Evolutionary conservation across 2,888 invertebrate genomes (phyloP).

Genomic region (Hipparchia semele): DNA sequence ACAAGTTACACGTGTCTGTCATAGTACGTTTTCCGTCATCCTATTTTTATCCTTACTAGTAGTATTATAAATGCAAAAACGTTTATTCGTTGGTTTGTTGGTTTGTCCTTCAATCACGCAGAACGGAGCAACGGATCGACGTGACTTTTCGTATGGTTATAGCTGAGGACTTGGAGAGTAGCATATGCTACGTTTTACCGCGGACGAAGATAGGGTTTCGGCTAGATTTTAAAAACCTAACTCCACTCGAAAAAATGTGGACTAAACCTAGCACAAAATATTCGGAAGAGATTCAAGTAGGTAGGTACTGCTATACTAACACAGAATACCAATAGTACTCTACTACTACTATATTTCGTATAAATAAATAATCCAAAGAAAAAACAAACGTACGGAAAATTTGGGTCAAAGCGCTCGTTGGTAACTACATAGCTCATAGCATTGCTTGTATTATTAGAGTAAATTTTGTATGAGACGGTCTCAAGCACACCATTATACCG

Average conservation of each 20-base stretch:
- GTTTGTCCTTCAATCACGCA: too few relatives aligned
- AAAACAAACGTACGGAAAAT: conserved; percentile 37
- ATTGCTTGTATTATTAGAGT: conserved; percentile 37
- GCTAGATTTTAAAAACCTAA: too few relatives aligned
- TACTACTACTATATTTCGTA: conserved; percentile 28
- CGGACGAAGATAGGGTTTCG: too few relatives aligned
- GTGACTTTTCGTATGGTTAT: too few relatives aligned
- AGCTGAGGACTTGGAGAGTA: too few relatives aligned
- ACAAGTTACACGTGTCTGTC: conserved; percentile 6
- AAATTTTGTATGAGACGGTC: conserved; percentile 40
- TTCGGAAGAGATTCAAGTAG: conserved; percentile 22
- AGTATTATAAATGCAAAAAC: too few relatives aligned
- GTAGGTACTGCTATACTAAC: conserved; percentile 14
- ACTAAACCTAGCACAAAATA: not conserved
- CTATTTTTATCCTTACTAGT: too few relatives aligned
- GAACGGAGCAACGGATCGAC: too few relatives aligned
- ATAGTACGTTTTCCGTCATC: not conserved
- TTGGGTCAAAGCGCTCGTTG: conserved; percentile 33
- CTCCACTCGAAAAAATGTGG: too few relatives aligned
- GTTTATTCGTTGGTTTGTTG: too few relatives aligned
- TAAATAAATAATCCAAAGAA: conserved; percentile 34
- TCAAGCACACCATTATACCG: conserved; percentile 38
- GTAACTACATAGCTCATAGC: conserved; percentile 35
- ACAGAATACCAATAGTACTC: too few relatives aligned
- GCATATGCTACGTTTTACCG: too few relatives aligned